Evolutionary conservation across 2,113 vertebrate species (phyloP).

Genomic region (Brachyistius frenatus): DNA sequence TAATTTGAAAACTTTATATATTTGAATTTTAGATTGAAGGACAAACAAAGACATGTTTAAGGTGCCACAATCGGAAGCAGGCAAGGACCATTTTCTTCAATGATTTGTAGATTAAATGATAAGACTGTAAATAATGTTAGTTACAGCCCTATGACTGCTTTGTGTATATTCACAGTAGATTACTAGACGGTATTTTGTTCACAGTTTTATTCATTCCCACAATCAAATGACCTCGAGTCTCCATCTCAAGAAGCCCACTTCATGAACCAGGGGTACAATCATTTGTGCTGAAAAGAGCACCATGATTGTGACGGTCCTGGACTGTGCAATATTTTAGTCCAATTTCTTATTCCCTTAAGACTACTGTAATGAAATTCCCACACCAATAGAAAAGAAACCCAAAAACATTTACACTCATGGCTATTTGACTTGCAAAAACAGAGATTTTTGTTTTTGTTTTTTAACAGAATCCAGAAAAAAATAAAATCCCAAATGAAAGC

Average conservation of each 20-base stretch:
- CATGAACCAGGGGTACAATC: slow-evolving; percentile 36
- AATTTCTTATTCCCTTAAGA: slow-evolving; percentile 7
- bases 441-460: neutral
- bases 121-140: neutral
- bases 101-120: neutral
- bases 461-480: slow-evolving; percentile 40
- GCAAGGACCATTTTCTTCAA: neutral
- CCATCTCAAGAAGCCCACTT: slow-evolving; percentile 5
- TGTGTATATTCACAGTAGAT: slow-evolving; percentile 5
- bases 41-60: slow-evolving; percentile 1
- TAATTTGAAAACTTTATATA: neutral
- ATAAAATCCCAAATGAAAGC: slow-evolving; percentile 47
- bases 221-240: neutral
- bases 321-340: slow-evolving; percentile 14
- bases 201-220: slow-evolving; percentile 11
- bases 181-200: slow-evolving; percentile 1
- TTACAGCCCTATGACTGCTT: neutral
- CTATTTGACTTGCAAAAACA: slow-evolving; percentile 34
- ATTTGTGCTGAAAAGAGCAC: slow-evolving; percentile 22
- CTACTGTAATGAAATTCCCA: slow-evolving; percentile 14
- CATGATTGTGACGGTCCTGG: neutral
- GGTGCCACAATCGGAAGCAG: neutral
- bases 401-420: slow-evolving; percentile 25
- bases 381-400: slow-evolving; percentile 7
- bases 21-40: neutral